These are phyloP conservation scores for Nycticorax nycticorax DNA, from an alignment of 2,113 vertebrate genomes.

Conservation along the genomic window DNA sequence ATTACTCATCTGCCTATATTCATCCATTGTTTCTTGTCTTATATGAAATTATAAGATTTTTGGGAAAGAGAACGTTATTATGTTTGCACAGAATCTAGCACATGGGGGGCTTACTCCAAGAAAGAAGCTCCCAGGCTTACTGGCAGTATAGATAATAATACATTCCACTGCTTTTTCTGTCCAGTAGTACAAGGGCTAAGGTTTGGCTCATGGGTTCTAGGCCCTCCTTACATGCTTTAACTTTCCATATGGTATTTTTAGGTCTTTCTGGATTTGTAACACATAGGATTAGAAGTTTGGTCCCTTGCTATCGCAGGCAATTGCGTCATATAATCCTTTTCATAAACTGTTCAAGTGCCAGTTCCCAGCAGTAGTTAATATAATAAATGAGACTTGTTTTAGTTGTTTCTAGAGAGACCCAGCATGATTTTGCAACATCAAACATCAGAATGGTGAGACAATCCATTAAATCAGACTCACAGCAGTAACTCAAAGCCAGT, in stretches of 20 bases:
- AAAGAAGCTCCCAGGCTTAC: not conserved
- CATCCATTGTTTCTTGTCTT: slow-evolving; percentile 51
- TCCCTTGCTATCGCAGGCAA: not conserved
- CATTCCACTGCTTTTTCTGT: not conserved
- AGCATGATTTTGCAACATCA: slow-evolving; percentile 10
- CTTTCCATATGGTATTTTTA: not conserved
- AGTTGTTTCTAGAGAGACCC: slow-evolving; percentile 34
- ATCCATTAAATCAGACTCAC: not conserved
- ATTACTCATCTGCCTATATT: slow-evolving; percentile 58
- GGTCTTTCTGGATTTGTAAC: not conserved
- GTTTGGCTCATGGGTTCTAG: not conserved
- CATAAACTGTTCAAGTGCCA: not conserved
- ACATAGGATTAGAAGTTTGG: not conserved
- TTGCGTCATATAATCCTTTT: not conserved
- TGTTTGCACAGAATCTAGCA: not conserved
- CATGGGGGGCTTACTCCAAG: not conserved
- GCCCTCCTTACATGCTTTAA: not conserved
- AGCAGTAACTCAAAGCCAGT: not conserved
- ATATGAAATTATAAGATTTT: slow-evolving; percentile 43
- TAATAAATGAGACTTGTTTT: not conserved
- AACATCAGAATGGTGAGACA: not conserved
- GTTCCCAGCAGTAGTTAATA: slow-evolving; percentile 9
- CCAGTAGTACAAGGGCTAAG: not conserved
- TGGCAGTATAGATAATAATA: not conserved
- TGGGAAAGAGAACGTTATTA: slow-evolving; percentile 14